Conservation (phyloP, 2,888 invertebrate species). For the Creontiades dilutus region DNA sequence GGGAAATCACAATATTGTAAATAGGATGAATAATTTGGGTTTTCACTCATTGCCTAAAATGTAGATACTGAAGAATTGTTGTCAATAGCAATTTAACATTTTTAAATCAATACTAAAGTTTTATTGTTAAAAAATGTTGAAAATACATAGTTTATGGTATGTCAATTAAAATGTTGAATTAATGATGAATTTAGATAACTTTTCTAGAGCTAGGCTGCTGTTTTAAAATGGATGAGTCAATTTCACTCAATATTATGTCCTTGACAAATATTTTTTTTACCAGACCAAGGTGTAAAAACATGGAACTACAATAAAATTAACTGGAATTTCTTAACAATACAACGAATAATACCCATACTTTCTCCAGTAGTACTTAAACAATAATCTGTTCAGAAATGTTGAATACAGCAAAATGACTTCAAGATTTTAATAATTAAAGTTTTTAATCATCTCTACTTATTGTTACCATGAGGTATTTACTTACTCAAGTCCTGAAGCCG, state of each 20-base stretch:
- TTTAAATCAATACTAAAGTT: slow-evolving; percentile 44
- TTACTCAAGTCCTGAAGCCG: too few species aligned
- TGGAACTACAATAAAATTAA: slow-evolving; percentile 8
- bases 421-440: too few species aligned
- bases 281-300: not conserved
- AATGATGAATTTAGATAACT: slow-evolving; percentile 37
- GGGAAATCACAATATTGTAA: slow-evolving; percentile 51
- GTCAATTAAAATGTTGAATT: slow-evolving; percentile 57
- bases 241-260: slow-evolving; percentile 28
- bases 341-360: not conserved
- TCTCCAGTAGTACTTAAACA: too few species aligned
- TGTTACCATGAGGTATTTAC: too few species aligned
- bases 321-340: not conserved
- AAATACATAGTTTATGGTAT: slow-evolving; percentile 60
- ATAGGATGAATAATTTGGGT: slow-evolving; percentile 23
- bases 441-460: too few species aligned
- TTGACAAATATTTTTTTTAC: slow-evolving; percentile 16
- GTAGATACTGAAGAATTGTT: slow-evolving; percentile 46
- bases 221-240: slow-evolving; percentile 53
- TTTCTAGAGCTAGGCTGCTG: not conserved
- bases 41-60: slow-evolving; percentile 64
- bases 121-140: slow-evolving; percentile 46
- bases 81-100: slow-evolving; percentile 5
- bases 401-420: too few species aligned
- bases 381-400: too few species aligned